phyloP scores from a whole-genome alignment of 2,888 invertebrate genomes.

The Lissocephala sabroskyi region DNA sequence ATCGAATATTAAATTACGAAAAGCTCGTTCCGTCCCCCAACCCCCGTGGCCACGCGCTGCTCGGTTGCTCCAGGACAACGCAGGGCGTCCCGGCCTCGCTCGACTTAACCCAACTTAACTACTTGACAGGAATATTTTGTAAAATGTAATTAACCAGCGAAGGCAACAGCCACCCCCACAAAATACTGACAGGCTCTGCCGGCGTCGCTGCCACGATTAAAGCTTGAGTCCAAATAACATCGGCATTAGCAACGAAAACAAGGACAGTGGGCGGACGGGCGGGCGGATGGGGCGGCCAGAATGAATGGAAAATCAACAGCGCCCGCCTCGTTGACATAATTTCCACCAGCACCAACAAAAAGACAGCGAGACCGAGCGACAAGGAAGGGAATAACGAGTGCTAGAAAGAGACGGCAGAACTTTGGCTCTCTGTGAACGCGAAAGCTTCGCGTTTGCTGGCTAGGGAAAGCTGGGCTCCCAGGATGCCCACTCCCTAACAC shows the following conservation, averaged over 20 bases:
- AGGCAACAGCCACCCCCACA: conserved; percentile 31
- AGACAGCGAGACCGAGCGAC: too few species aligned
- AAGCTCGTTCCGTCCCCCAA: conserved; percentile 5
- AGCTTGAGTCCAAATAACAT: conserved; percentile 24
- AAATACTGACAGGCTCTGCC: conserved; percentile 7
- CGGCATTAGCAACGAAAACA: conserved; percentile 41
- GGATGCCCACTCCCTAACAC: neutral
- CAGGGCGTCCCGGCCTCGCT: conserved; percentile 27
- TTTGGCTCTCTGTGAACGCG: neutral
- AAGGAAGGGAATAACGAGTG: neutral
- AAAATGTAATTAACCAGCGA: conserved; percentile 71
- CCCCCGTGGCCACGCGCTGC: neutral
- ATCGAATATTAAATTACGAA: conserved; percentile 66
- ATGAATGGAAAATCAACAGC: conserved; percentile 64
- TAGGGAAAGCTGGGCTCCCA: conserved; percentile 15
- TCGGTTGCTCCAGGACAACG: conserved; percentile 2
- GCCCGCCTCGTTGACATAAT: conserved; percentile 72
- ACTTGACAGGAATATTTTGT: conserved; percentile 69
- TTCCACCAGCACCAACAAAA: conserved; percentile 58
- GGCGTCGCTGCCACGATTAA: neutral
- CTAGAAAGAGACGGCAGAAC: neutral
- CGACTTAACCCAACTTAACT: conserved; percentile 67
- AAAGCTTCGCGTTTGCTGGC: conserved; percentile 6
- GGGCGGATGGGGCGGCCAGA: conserved; percentile 28
- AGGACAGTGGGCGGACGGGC: conserved; percentile 22